Conservation (phyloP, 2,113 vertebrate species). For the Phainopepla nitens region DNA sequence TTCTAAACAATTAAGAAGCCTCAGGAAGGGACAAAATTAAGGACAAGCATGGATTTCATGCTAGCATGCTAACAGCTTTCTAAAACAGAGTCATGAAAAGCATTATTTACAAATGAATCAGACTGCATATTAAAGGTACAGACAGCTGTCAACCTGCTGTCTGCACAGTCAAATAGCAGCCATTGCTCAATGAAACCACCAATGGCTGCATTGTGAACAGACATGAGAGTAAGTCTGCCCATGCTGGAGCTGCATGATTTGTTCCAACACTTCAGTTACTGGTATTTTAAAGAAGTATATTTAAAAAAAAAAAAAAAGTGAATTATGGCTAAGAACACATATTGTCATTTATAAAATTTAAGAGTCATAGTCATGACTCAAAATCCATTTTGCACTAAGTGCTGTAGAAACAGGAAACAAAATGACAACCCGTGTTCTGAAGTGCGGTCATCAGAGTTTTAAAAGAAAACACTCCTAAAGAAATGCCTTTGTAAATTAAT, state of each 20-base stretch:
- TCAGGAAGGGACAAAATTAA: background rate
- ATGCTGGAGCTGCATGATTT: fast-evolving
- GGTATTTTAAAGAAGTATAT: background rate
- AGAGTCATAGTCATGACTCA: background rate
- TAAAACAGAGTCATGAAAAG: background rate
- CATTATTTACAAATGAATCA: background rate
- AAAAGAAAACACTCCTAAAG: background rate
- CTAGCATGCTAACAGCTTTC: background rate
- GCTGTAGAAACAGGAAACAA: background rate
- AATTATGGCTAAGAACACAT: background rate
- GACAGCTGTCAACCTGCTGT: background rate
- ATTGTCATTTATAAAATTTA: background rate
- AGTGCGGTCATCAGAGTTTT: fast-evolving
- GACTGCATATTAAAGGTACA: background rate
- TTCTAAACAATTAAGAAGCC: background rate
- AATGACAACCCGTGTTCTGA: background rate
- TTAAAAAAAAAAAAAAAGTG: background rate
- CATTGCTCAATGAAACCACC: background rate
- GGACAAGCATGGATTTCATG: background rate
- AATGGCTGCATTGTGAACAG: background rate
- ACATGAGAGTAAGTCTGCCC: background rate
- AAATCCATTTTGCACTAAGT: background rate
- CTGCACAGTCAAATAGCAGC: background rate
- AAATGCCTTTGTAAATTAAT: background rate
- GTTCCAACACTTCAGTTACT: background rate